Evolutionary conservation across 2,797 vertebrate species (phyloP), one percentile per base, ranked within the genome.

Genomic region (Florisuga fusca): DNA sequence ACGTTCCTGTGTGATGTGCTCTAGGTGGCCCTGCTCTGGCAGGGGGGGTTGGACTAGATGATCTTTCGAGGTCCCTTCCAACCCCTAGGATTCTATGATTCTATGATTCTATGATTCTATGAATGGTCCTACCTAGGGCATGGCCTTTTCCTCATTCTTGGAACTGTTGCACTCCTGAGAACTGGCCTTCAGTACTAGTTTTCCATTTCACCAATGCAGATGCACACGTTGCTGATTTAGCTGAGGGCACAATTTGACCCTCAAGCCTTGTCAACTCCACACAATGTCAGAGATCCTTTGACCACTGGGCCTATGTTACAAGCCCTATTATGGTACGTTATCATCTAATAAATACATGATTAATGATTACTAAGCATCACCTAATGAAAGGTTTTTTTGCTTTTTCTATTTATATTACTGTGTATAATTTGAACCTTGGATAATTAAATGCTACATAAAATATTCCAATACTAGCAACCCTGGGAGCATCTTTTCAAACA

Each of bases 391-490:
- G 76, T 27, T 94, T 86, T 91, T 73, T 75, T 95, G 54, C 48
- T 69, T 79, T 84, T 84, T 51, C 41, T 89, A 46, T 85, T 95
- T 58, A 41, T 92, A 69, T 79, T 73, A 62, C 80, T 13, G 4
- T 4, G 2, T 12, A 27, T 68, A 93, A 87, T 54, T 63, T 75
- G 78, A 90, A 54, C 76, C 46, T 33, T 48, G 11, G 53, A 61
- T 88, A 86, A 94, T 91, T 84, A 84, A 94, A 92, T 19, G 36
- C 54, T 87, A 57, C 67, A 84, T 90, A 85, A 91, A 95, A 84
- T 78, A 45, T 84, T 76, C 79, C 66, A 84, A 63, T 50, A 33
- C 62, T 12, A 15, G 43, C 1, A 0, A 84, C 79, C 79, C 54
- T 89, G n/a, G 59, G 87, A 93, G 67, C 81, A 90, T 61, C 87